Evolutionary conservation across 2,113 vertebrate species (phyloP).

Genomic region (Chiloscyllium plagiosum): DNA sequence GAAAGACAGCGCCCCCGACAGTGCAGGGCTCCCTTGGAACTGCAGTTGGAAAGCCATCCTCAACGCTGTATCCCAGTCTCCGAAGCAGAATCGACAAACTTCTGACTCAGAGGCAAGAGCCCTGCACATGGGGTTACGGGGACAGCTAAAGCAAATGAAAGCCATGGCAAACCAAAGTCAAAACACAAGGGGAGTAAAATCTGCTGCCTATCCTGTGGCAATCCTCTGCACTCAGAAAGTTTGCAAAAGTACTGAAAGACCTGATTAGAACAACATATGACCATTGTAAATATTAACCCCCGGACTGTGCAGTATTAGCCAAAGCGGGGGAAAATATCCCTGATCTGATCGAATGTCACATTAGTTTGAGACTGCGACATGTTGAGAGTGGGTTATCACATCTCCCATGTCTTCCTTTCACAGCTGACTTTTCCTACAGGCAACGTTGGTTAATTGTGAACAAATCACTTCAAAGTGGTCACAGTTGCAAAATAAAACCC

Average conservation of each 20-base stretch:
- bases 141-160: not conserved
- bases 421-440: not conserved
- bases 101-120: not conserved
- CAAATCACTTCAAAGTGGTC: not conserved
- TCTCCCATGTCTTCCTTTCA: not conserved
- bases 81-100: too few relatives aligned
- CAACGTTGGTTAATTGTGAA: not conserved
- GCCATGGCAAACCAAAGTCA: too few relatives aligned
- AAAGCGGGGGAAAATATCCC: not conserved
- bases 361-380: not conserved
- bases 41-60: too few relatives aligned
- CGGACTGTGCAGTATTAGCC: not conserved
- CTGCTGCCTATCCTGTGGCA: not conserved
- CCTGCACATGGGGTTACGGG: not conserved
- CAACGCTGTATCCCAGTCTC: too few relatives aligned
- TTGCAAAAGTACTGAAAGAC: too few relatives aligned
- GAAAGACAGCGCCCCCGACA: too few relatives aligned
- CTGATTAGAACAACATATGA: not conserved
- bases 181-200: not conserved
- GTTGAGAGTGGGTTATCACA: not conserved
- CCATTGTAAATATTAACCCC: not conserved
- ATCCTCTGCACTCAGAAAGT: not conserved
- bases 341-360: not conserved
- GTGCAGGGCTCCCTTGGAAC: too few relatives aligned
- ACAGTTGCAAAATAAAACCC: not conserved